Evolutionary conservation across 2,797 vertebrate species (phyloP), one percentile per base, ranked within the genome.

Genomic region (Pseudochromis fuscus): DNA sequence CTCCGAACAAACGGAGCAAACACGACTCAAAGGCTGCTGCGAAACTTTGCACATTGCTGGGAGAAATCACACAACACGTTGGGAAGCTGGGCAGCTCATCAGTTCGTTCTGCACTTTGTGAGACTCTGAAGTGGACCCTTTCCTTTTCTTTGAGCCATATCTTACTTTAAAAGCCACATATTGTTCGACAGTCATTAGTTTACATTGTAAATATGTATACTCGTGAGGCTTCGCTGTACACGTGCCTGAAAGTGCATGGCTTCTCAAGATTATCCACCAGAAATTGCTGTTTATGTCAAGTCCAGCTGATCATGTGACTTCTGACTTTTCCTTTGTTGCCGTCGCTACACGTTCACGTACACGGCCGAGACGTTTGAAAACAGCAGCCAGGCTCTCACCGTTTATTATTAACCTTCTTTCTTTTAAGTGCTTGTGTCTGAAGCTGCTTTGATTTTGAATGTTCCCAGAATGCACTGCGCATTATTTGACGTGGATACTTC

Each of bases 171-270:
- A 75, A 53, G 33, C 35, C 57, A 7, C 11, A 9, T 37, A 7
- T 25, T 10, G 35, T 48, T 62, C 30, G 49, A 1, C 38, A 63
- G 67, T 64, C 56, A 0, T 33, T 71, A 35, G 77, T 87, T 85
- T 87, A 77, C 74, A 51, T 15, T 87, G 84, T 88, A 82, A 81
- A 89, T 88, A 81, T 51, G n/a, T 73, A 7, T 45, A 7, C 5
- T 37, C 12, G 9, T 57, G 40, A 46, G 30, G 37, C 69, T 59
- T 45, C 27, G 76, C 66, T 84, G 64, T 60, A 27, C 27, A 7
- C 44, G 46, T 59, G 70, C 76, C 64, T 77, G 58, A 69, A 38
- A 27, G 56, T 57, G 72, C 81, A 79, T 63, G 75, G 44, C 72
- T 79, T 85, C 13, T 4, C 35, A 16, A 37, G 35, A 37, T 15